Percentiles rank a stretch among this genome's conserved stretches.
Evolutionary conservation across 2,888 invertebrate genomes (phyloP).

Genomic region (Callinectes sapidus): DNA sequence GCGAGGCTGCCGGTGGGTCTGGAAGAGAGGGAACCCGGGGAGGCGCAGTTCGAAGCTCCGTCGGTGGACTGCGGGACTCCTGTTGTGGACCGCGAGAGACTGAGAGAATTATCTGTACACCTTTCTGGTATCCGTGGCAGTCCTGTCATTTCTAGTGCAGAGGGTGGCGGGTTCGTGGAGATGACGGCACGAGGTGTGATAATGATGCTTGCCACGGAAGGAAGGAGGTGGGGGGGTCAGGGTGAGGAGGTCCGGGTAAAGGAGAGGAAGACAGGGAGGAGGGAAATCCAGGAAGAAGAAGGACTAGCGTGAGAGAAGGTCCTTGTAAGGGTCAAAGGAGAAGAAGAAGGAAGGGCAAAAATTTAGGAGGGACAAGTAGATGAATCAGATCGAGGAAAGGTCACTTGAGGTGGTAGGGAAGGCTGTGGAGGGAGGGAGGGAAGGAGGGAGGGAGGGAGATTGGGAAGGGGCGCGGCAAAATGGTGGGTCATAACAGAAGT

Average conservation of each 20-base stretch:
- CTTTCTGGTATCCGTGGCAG: not conserved
- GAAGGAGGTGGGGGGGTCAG: not conserved
- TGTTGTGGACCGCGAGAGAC: not conserved
- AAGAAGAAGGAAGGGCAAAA: not conserved
- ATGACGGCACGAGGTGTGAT: not conserved
- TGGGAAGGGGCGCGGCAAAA: not conserved
- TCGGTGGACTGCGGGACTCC: not conserved
- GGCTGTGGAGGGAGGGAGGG: constrained; percentile 42
- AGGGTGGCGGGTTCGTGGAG: not conserved
- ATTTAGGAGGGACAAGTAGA: not conserved
- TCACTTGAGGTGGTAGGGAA: constrained; percentile 11
- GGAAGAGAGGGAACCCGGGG: not conserved
- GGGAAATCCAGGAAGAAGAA: not conserved
- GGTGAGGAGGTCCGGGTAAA: not conserved
- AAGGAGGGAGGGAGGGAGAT: too few relatives aligned
- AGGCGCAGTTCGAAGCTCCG: not conserved
- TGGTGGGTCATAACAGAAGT: not conserved
- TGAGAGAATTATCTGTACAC: not conserved
- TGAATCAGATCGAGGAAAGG: not conserved
- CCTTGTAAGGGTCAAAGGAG: not conserved
- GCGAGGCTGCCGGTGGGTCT: not conserved
- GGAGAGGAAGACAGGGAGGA: not conserved
- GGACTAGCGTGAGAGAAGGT: not conserved
- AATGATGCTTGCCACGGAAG: not conserved
- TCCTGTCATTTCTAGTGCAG: not conserved